Conservation (phyloP, 2,888 invertebrate species). For the Trachelus tabidus region DNA sequence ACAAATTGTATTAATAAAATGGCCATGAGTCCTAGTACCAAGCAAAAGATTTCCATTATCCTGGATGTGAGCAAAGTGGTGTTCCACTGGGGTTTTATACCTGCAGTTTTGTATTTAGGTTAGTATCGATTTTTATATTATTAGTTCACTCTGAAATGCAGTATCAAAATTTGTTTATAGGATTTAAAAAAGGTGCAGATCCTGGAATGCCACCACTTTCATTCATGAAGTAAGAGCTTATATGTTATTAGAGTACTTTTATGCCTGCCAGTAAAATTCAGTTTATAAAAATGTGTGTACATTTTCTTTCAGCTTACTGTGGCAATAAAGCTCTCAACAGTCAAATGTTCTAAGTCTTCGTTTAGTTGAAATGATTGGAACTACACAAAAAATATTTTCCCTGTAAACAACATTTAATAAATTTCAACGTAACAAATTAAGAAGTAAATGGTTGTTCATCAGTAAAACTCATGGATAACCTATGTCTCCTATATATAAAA, state of each 20-base stretch:
- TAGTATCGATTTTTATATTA: constrained; percentile 40
- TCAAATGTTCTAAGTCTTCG: too few relatives aligned
- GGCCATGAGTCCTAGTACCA: constrained; percentile 69
- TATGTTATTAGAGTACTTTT: constrained; percentile 10
- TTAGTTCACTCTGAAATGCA: not conserved
- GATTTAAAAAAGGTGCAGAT: constrained; percentile 76
- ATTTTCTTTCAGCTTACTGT: constrained; percentile 64
- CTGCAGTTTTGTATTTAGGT: constrained; percentile 77
- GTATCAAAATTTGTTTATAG: constrained; percentile 60
- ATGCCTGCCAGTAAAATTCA: too few relatives aligned
- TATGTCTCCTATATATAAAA: too few relatives aligned
- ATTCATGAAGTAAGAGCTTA: constrained; percentile 67
- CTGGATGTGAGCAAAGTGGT: constrained; percentile 71
- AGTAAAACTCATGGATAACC: too few relatives aligned
- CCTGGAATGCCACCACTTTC: constrained; percentile 76
- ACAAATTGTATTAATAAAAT: constrained; percentile 35
- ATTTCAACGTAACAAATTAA: too few relatives aligned
- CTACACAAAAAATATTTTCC: too few relatives aligned
- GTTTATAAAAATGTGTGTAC: constrained; percentile 12
- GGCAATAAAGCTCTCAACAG: constrained; percentile 50
- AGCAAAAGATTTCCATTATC: constrained; percentile 73
- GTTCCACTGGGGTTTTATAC: constrained; percentile 79
- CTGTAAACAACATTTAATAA: too few relatives aligned
- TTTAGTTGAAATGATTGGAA: too few relatives aligned
- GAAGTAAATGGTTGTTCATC: too few relatives aligned